phyloP scores from a whole-genome alignment of 1,140 invertebrate species.

The Pristionchus pacificus region DNA sequence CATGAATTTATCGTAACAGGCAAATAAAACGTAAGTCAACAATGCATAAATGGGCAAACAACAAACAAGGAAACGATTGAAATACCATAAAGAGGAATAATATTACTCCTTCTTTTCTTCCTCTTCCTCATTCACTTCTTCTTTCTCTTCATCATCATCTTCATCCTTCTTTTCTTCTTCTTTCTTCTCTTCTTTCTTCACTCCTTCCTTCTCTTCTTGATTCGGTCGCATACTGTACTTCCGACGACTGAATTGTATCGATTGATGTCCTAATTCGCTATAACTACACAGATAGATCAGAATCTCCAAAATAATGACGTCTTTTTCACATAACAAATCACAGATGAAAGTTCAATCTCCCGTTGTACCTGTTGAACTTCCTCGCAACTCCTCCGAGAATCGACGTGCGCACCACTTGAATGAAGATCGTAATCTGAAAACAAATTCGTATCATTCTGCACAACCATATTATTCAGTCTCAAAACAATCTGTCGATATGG shows the following conservation, averaged over 20 bases:
- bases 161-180: neutral
- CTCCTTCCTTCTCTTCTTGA: neutral
- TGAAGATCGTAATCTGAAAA: neutral
- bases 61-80: too few relatives aligned
- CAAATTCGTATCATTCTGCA: neutral
- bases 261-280: neutral
- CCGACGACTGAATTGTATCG: neutral
- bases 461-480: neutral
- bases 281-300: neutral
- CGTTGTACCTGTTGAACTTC: neutral
- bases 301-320: too few relatives aligned
- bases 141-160: neutral
- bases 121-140: neutral
- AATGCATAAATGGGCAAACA: too few relatives aligned
- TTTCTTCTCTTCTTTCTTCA: neutral
- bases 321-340: too few relatives aligned
- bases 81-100: neutral
- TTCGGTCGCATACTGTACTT: conserved; percentile 1
- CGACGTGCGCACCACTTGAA: neutral
- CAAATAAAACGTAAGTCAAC: too few relatives aligned
- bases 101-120: neutral
- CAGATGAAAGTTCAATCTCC: too few relatives aligned
- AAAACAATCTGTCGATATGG: too few relatives aligned
- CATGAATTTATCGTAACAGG: too few relatives aligned
- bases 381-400: neutral